These are phyloP conservation scores for Tautogolabrus adspersus DNA, from an alignment of 2,113 vertebrate species.

Conservation along the genomic window DNA sequence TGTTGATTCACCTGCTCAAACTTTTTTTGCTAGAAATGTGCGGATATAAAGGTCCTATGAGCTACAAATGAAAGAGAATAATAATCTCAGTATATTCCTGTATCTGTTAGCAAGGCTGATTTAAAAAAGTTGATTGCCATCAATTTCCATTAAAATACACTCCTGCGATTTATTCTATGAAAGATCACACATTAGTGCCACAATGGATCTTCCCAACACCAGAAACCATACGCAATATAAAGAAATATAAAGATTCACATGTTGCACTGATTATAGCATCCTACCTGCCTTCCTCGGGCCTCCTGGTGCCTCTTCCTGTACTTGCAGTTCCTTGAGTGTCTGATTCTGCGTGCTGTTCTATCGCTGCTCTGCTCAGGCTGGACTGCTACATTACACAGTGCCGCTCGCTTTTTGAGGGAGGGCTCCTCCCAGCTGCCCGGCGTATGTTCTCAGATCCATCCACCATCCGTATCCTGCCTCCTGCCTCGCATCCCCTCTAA, in stretches of 20 bases:
- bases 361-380: conserved; percentile 51
- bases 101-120: conserved; percentile 13
- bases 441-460: conserved; percentile 24
- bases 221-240: not conserved
- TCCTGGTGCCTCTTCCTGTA: conserved; percentile 59
- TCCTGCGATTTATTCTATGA: not conserved
- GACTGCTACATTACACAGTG: conserved; percentile 44
- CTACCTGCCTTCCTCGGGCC: conserved; percentile 73
- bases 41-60: not conserved
- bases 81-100: not conserved
- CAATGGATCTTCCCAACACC: not conserved
- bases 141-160: conserved; percentile 1
- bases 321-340: conserved; percentile 43
- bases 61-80: not conserved
- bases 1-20: conserved; percentile 21
- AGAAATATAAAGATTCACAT: conserved; percentile 26
- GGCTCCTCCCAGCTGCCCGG: conserved; percentile 67
- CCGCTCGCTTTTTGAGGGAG: conserved; percentile 51
- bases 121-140: conserved; percentile 41
- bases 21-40: conserved; percentile 22
- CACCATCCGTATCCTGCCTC: conserved; percentile 18
- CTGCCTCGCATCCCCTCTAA: conserved; percentile 52
- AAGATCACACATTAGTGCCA: not conserved
- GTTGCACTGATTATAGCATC: conserved; percentile 62
- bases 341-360: conserved; percentile 59